A percentile compares a stretch with the other conserved stretches of the same genome.
Conservation (phyloP, 2,797 vertebrate genomes). For the Pangasius mekongensis region DNA sequence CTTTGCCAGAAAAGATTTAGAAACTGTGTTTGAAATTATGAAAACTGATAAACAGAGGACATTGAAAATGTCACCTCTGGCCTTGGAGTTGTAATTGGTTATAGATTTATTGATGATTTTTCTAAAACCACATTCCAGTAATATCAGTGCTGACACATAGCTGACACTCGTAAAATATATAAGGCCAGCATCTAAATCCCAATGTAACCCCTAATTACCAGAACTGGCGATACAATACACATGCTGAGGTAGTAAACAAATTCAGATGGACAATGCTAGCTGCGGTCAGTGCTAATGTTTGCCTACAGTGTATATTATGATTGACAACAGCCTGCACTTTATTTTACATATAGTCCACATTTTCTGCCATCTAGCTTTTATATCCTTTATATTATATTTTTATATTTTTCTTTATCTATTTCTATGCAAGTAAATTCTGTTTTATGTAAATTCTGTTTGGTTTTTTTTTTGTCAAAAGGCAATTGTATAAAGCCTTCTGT, state of each 20-base stretch:
- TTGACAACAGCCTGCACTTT: neutral
- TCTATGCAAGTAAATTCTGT: neutral
- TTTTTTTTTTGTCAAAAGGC: neutral
- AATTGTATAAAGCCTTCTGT: neutral
- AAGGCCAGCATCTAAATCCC: neutral
- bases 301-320: neutral
- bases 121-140: neutral
- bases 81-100: neutral
- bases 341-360: neutral
- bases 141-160: neutral
- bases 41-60: neutral
- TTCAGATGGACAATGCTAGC: neutral
- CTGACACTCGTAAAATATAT: neutral
- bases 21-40: neutral
- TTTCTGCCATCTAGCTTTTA: no score
- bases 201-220: neutral
- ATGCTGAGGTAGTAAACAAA: no score
- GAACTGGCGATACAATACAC: neutral
- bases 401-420: neutral
- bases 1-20: neutral
- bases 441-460: no score
- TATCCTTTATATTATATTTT: no score
- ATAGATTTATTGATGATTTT: slow-evolving; percentile 13
- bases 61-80: neutral
- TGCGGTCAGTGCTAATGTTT: neutral